Evolutionary conservation across 2,888 invertebrate species (phyloP).

Genomic region (Ectemnius continuus): DNA sequence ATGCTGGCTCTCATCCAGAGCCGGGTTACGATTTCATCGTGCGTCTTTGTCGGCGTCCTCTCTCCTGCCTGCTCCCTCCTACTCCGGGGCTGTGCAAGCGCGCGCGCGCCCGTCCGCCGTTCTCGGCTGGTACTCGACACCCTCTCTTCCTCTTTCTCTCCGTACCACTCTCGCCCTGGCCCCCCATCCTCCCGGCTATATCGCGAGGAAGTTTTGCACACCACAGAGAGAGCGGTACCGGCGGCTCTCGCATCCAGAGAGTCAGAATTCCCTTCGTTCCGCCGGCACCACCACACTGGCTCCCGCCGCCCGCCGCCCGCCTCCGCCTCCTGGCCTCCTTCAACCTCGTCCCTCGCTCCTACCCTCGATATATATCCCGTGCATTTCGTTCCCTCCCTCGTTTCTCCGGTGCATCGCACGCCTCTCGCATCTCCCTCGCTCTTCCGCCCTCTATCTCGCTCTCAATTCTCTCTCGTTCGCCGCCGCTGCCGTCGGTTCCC

Average conservation of each 20-base stretch:
- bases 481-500: slow-evolving; percentile 31
- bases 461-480: slow-evolving; percentile 18
- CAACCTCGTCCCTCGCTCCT: slow-evolving; percentile 56
- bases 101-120: slow-evolving; percentile 32
- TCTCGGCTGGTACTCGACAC: slow-evolving; percentile 46
- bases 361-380: slow-evolving; percentile 63
- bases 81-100: slow-evolving; percentile 11
- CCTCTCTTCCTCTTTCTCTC: slow-evolving; percentile 39
- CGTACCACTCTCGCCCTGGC: slow-evolving; percentile 13
- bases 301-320: slow-evolving; percentile 55
- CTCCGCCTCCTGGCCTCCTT: slow-evolving; percentile 50
- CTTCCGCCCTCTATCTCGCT: slow-evolving; percentile 15
- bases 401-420: slow-evolving; percentile 53
- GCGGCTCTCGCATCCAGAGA: slow-evolving; percentile 61
- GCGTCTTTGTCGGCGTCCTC: slow-evolving; percentile 43
- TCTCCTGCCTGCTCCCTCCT: slow-evolving; percentile 20
- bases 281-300: slow-evolving; percentile 43
- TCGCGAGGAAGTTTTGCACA: slow-evolving; percentile 70
- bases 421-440: slow-evolving; percentile 24
- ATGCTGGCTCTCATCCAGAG: slow-evolving; percentile 70
- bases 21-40: slow-evolving; percentile 64
- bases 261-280: slow-evolving; percentile 60
- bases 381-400: slow-evolving; percentile 66
- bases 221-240: slow-evolving; percentile 64
- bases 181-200: slow-evolving; percentile 52